Base-by-base conservation (phyloP, 2,797 vertebrate species). In the Odontamblyopus lacepedii region DNA sequence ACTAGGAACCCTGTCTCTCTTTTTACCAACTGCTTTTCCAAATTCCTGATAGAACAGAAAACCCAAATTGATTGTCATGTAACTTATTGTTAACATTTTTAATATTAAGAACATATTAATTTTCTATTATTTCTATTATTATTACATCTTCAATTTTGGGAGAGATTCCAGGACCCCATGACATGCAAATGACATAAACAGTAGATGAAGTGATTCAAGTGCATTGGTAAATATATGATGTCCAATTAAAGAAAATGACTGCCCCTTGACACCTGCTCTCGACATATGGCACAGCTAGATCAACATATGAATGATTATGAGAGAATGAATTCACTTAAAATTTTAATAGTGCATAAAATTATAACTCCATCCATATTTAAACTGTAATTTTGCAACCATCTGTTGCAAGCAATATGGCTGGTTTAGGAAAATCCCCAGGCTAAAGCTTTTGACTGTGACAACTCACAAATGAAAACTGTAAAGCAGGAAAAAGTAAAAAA, bases 1-100 rank as follows among this genome's bases (percentile, higher is more conserved):
- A 50, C 93, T 93, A 0, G 69, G 11, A 0, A 84, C 80, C 59
- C 94, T 76, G 74, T 95, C 95, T 66, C 95, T 94, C 59, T 95
- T 95, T 82, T 87, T 91, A 64, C 80, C 89, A 0, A 69, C 71
- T 18, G 67, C 83, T 80, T 94, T 93, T 44, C 69, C 79, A 67
- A 86, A 85, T 68, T 90, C 88, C 93, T 93, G n/a, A 68, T 35
- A 53, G 70, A 78, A 78, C 3, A 68, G 16, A 64, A 44, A 44
- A 26, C n/a, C 11, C n/a, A 63, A 11, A 63, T 23, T 63, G 19
- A 63, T 41, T 23, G 29, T 8, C n/a, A 55, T 55, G 6, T 19
- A 55, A 44, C 13, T 13, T 44, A 44, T 44, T 44, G 13, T 44
- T 41, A 44, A 38, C 7, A 41, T 44, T 44, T 13, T 44, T 13